Conservation (phyloP, 2,797 vertebrate genomes). For the Neosilurus hyrtlii region DNA sequence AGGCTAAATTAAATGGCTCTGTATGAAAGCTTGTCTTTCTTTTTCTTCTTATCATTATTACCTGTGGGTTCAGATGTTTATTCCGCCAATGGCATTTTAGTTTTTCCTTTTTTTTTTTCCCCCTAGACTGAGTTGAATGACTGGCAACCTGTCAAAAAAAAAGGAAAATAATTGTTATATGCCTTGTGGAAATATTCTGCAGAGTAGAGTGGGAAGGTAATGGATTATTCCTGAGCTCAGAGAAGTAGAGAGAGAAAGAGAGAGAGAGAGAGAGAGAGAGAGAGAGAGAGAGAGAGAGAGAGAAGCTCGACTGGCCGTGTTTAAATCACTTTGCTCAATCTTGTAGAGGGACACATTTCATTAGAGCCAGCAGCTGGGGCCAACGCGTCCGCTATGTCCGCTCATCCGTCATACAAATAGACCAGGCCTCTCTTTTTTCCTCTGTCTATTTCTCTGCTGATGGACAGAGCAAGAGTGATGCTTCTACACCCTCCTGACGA, state of each 20-base stretch:
- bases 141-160: conserved; percentile 46
- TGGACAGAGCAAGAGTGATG: conserved; percentile 67
- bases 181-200: conserved; percentile 50
- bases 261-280: conserved; percentile 43
- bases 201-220: conserved; percentile 36
- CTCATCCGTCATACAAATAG: conserved; percentile 77
- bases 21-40: neutral
- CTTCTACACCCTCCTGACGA: conserved; percentile 63
- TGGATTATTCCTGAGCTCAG: conserved; percentile 49
- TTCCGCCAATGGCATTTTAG: neutral
- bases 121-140: conserved; percentile 26
- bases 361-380: conserved; percentile 78
- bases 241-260: conserved; percentile 9
- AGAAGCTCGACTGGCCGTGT: conserved; percentile 68
- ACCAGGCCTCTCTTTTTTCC: conserved; percentile 57
- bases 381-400: conserved; percentile 62
- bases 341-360: conserved; percentile 81
- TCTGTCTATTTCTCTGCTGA: conserved; percentile 39
- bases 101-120: neutral
- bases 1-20: neutral
- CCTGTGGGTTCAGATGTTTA: neutral
- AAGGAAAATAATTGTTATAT: conserved; percentile 46
- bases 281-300: conserved; percentile 37
- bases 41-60: neutral
- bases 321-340: conserved; percentile 79